Evolutionary conservation across 2,113 vertebrate genomes (phyloP), one percentile per base, ranked within the genome.

Genomic region (Pachyramphus minor): DNA sequence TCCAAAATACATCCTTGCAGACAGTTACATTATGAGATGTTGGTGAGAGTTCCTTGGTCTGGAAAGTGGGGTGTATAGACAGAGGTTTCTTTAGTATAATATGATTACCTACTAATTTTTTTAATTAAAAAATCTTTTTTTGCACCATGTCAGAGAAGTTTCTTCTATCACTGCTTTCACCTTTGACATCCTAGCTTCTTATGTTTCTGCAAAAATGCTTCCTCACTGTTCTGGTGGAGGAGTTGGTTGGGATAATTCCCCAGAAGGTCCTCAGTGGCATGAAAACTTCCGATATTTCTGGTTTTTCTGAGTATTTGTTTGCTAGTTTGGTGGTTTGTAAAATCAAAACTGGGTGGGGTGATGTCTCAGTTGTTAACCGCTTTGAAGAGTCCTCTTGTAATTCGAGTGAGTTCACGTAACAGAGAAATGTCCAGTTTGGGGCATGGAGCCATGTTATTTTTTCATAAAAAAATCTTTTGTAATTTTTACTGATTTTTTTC

Each of bases 321-420:
- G 6, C 18, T 75, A 5, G 5, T 89, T 49, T 45, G 25, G 45
- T 71, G 81, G 30, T 59, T 50, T 83, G 25, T 71, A 41, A 84
- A 81, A 91, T 35, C 77, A 82, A 31, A 69, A 28, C 73, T 39
- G 66, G 44, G 22, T 30, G 60, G 28, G 56, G 66, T 72, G 49
- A 22, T 53, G 9, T 53, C 27, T 56, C 14, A 35, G 20, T 12
- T 44, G 33, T 25, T 41, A 59, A 42, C 27, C 12, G 8, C 30
- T 37, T 74, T 23, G 39, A 37, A 20, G 37, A 79, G 24, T 14
- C 21, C 27, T 63, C 11, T 12, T 12, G 28, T 42, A 15, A 47
- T 60, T 69, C 11, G 28, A 0, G 0, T 45, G 63, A 16, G 19
- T 73, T 17, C 0, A 0, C 15, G 53, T 56, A n/a, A 13, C 13